These are phyloP conservation scores for Spongilla lacustris DNA, from an alignment of 37 sponge, comb jelly and placozoan species.

Conservation along the genomic window DNA sequence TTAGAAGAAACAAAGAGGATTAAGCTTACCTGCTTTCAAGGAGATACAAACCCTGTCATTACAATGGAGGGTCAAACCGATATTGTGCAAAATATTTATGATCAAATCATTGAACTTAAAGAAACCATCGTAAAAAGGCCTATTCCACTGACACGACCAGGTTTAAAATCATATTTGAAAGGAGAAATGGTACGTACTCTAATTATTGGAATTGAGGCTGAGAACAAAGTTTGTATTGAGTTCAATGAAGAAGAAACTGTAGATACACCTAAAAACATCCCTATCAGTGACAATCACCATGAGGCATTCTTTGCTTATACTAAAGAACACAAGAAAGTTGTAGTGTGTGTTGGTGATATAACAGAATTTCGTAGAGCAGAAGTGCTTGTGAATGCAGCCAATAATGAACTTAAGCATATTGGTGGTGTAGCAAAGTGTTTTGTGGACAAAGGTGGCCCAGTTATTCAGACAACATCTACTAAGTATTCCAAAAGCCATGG, in stretches of 20 bases:
- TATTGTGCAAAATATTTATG: neutral
- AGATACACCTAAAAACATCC: too few relatives aligned
- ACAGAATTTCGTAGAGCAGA: slow-evolving; percentile 62
- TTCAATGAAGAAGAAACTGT: neutral
- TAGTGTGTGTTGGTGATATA: slow-evolving; percentile 59
- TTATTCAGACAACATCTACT: slow-evolving; percentile 50
- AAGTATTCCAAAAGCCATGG: slow-evolving; percentile 17
- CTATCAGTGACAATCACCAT: neutral
- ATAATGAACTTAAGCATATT: slow-evolving; percentile 55
- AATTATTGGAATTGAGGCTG: neutral
- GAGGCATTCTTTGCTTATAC: slow-evolving; percentile 4
- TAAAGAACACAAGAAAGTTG: slow-evolving; percentile 18
- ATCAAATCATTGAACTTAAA: neutral
- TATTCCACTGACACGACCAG: neutral
- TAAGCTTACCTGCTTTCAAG: neutral
- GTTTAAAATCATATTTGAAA: neutral
- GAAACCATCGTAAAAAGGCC: neutral
- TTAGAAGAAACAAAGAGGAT: neutral
- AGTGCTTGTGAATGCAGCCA: slow-evolving; percentile 83
- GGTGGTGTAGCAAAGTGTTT: slow-evolving; percentile 68
- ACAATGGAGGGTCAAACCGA: neutral
- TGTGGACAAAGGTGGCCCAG: slow-evolving; percentile 58
- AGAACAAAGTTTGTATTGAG: slow-evolving; percentile 8
- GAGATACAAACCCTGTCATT: neutral
- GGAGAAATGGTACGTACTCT: neutral